Base-by-base conservation (phyloP, 1,140 invertebrate species). In the Magallana angulata region DNA sequence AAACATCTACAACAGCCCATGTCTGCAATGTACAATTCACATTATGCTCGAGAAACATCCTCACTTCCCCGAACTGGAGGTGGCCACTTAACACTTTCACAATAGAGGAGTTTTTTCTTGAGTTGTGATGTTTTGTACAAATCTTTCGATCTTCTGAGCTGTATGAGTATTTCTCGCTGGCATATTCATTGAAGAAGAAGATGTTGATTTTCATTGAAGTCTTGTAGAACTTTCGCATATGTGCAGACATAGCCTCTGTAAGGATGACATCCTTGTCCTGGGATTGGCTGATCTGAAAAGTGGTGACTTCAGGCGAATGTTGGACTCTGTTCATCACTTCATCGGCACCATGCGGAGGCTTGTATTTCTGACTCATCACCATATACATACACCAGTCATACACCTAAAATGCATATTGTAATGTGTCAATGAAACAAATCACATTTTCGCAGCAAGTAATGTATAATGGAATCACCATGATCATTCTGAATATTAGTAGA, bases 1-100 rank as follows among this genome's bases (percentile, higher is more conserved):
- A 62, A 62, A 62, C n/a, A n/a, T 62, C 60, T 62, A 62, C n/a
- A 6, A 62, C 60, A 62, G 60, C 60, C 60, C 60, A 62, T 62
- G 60, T 62, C 60, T 62, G 60, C 5, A 62, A 5, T 4, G 12
- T 11, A 62, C 12, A 62, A 11, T 62, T 62, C 9, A 62, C 60
- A 62, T 62, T 62, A n/a, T 62, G 60, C 12, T 62, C 60, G 0
- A 62, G 60, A 62, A 62, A 62, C 12, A 62, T n/a, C 5, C 60
- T 62, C 12, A 62, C n/a, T 12, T 62, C n/a, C n/a, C 60, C 60
- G 60, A 62, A 62, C 60, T 16, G n/a, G 60, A 11, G 12, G 60
- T 24, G 24, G 24, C 24, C 12, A 6, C 12, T 62, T 8, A 12
- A n/a, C 12, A 62, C 60, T n/a, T 62, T 62, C 60, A 62, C 60